Evolutionary conservation across 2,797 vertebrate species (phyloP), one percentile per base, ranked within the genome.

Genomic region (Todus mexicanus): DNA sequence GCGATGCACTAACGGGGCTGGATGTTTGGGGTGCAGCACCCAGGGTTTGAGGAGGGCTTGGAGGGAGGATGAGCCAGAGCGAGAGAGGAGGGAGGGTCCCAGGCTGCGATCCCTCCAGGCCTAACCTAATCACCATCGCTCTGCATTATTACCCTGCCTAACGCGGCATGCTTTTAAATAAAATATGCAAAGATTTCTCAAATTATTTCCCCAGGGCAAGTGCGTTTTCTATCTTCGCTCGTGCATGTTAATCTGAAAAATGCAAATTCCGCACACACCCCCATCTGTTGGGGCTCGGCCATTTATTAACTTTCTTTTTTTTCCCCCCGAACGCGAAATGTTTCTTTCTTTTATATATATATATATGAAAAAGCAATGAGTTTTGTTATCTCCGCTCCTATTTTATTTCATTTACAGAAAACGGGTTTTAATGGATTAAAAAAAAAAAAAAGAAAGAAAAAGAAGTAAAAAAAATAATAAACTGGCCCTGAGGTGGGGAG

Each of bases 101-200:
- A 70, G 72, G 90, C 92, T 94, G 86, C 4, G 31, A 81, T 92
- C 95, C 97, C 97, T 94, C 87, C 94, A 97, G 97, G 95, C 96
- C 93, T 95, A 92, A 97, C 96, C 97, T 98, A 98, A 97, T 97
- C 95, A 89, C 97, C 94, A 95, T 91, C 91, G 89, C 95, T 97
- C 95, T 94, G 97, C 97, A 92, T 98, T 98, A 97, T 98, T 98
- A 98, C 97, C 96, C 96, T 96, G 94, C 97, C 96, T 97, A 98
- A 97, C 88, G 90, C 90, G 74, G 95, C 94, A 92, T 97, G 97
- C 97, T 98, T 97, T 98, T 98, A 98, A 98, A 98, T 98, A 98
- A 98, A 98, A 98, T 98, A 98, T 98, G 98, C 98, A 98, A 97
- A 98, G 96, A 98, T 97, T 98, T 97, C 97, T 97, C 96, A 97